A percentile compares a stretch with the other conserved stretches of the same genome.
phyloP scores from a whole-genome alignment of 1,140 invertebrate species.

The Ips nitidus region DNA sequence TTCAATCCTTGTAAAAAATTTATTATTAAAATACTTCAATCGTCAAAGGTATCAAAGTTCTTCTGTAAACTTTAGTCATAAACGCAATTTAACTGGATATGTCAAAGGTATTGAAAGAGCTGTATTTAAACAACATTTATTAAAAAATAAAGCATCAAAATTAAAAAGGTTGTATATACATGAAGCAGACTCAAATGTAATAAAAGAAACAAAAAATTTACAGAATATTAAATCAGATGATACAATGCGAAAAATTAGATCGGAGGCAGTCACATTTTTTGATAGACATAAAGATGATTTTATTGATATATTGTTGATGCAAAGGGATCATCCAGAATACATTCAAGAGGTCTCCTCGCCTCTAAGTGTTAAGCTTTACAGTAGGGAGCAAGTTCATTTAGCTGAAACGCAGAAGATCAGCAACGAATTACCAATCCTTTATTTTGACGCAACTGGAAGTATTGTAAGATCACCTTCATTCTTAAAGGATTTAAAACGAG shows the following conservation, averaged over 20 bases:
- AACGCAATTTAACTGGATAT: background rate
- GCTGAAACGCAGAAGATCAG: background rate
- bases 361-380: constrained; percentile 12
- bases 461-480: background rate
- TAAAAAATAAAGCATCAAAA: constrained; percentile 2
- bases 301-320: constrained; percentile 22
- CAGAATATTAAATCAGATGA: constrained; percentile 24
- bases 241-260: constrained; percentile 23
- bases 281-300: constrained; percentile 23
- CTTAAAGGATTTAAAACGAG: background rate
- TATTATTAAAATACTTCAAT: constrained; percentile 1
- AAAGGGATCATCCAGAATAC: constrained; percentile 22
- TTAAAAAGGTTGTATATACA: constrained; percentile 11
- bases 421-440: background rate
- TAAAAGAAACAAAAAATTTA: constrained; percentile 7
- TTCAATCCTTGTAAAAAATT: constrained; percentile 17
- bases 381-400: constrained; percentile 15
- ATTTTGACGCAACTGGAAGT: constrained; percentile 13
- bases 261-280: constrained; percentile 13
- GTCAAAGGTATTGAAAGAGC: constrained; percentile 21
- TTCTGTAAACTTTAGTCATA: constrained; percentile 13
- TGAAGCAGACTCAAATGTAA: background rate
- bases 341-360: constrained; percentile 17
- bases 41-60: background rate
- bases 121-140: constrained; percentile 14